Evolutionary conservation across 2,113 vertebrate species (phyloP).

Genomic region (Chaetodon trifascialis): DNA sequence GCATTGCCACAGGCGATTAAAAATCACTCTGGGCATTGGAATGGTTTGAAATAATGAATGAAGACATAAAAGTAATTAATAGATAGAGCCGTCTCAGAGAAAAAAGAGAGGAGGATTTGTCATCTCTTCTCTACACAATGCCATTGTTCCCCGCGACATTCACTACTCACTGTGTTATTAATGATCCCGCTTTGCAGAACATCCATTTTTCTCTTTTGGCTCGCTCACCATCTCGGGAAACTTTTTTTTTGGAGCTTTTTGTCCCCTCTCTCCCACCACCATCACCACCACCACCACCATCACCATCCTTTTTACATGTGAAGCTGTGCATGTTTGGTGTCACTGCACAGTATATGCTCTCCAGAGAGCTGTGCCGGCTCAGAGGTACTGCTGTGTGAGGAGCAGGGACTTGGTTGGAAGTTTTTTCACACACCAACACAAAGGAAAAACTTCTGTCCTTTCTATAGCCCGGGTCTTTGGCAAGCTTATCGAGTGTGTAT

Average conservation of each 20-base stretch:
- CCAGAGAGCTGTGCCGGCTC: conserved; percentile 19
- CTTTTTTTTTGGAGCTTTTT: conserved; percentile 35
- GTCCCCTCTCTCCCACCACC: not conserved
- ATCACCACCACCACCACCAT: not conserved
- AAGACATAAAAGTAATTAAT: conserved; percentile 85
- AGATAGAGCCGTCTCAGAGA: conserved; percentile 76
- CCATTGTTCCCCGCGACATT: conserved; percentile 83
- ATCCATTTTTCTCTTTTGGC: conserved; percentile 64
- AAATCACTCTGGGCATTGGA: conserved; percentile 67
- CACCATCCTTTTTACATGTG: not conserved
- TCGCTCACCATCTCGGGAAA: conserved; percentile 18
- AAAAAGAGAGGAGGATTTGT: conserved; percentile 80
- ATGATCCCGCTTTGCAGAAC: conserved; percentile 74
- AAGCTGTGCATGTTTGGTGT: conserved; percentile 16
- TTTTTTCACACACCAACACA: not conserved
- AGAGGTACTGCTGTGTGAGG: not conserved
- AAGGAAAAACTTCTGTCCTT: conserved; percentile 11
- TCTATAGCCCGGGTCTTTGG: not conserved
- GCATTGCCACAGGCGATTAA: conserved; percentile 67
- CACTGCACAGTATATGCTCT: not conserved
- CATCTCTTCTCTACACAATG: conserved; percentile 84
- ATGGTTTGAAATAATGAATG: conserved; percentile 80
- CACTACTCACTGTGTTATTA: conserved; percentile 81
- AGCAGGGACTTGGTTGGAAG: conserved; percentile 11
- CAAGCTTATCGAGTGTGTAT: not conserved